Conservation (phyloP, 2,888 invertebrate species). For the Athalia rosae region DNA sequence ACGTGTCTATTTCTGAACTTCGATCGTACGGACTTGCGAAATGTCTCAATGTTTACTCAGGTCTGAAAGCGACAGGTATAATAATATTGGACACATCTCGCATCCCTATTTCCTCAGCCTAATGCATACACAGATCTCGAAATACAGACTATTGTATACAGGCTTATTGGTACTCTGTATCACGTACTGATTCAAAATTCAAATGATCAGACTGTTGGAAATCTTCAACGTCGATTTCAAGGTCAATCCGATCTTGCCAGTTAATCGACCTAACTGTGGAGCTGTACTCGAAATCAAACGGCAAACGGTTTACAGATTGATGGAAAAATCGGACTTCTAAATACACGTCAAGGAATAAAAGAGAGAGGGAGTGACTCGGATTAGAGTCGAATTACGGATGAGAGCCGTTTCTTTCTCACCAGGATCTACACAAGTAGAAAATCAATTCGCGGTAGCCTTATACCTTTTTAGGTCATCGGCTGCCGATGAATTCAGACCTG, state of each 20-base stretch:
- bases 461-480: constrained; percentile 42
- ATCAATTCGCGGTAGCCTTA: constrained; percentile 3
- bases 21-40: neutral
- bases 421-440: constrained; percentile 32
- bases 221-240: too few species aligned
- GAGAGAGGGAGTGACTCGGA: constrained; percentile 8
- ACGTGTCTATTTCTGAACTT: neutral
- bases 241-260: too few species aligned
- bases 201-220: too few species aligned
- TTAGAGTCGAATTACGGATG: neutral
- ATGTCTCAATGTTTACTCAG: constrained; percentile 22
- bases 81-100: neutral
- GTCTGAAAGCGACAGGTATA: neutral
- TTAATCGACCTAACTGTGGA: too few species aligned
- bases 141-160: too few species aligned
- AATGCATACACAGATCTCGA: neutral
- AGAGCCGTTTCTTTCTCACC: constrained; percentile 4
- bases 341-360: neutral
- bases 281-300: too few species aligned
- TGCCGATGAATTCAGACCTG: constrained; percentile 35
- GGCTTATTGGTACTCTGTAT: too few species aligned
- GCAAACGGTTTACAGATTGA: neutral
- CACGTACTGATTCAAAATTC: too few species aligned
- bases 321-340: constrained; percentile 23
- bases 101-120: neutral